Evolutionary conservation across 2,113 vertebrate species (phyloP).

Genomic region (Pituophis catenifer): DNA sequence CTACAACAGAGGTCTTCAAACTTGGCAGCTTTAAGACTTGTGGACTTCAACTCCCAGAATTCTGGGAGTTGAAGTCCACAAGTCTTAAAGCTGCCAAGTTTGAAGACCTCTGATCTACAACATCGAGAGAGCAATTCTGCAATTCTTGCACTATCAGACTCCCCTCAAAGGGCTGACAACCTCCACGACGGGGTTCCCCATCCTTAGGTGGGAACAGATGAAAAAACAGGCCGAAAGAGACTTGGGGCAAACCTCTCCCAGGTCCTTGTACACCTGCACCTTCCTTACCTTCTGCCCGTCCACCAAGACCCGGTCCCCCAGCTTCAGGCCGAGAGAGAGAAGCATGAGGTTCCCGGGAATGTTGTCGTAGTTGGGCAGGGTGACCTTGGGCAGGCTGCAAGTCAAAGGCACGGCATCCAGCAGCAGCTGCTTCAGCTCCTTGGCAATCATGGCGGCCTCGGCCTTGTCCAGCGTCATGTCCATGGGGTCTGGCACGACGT

Average conservation of each 20-base stretch:
- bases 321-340: slow-evolving; percentile 80
- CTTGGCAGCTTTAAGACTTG: too few relatives aligned
- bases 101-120: neutral
- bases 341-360: slow-evolving; percentile 91
- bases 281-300: slow-evolving; percentile 83
- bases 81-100: too few relatives aligned
- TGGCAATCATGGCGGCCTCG: slow-evolving; percentile 86
- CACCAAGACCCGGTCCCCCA: slow-evolving; percentile 81
- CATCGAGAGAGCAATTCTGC: neutral
- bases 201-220: neutral
- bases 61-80: too few relatives aligned
- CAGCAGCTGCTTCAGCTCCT: slow-evolving; percentile 85
- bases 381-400: slow-evolving; percentile 86
- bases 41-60: too few relatives aligned
- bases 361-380: slow-evolving; percentile 90
- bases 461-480: slow-evolving; percentile 92
- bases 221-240: neutral
- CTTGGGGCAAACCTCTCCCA: neutral
- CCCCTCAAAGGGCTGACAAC: neutral
- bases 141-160: neutral
- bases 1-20: neutral
- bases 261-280: too few relatives aligned
- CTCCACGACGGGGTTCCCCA: neutral
- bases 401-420: slow-evolving; percentile 85
- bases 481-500: slow-evolving; percentile 91